Base-by-base conservation (phyloP, 2,888 invertebrate species). In the Volucella bombylans region DNA sequence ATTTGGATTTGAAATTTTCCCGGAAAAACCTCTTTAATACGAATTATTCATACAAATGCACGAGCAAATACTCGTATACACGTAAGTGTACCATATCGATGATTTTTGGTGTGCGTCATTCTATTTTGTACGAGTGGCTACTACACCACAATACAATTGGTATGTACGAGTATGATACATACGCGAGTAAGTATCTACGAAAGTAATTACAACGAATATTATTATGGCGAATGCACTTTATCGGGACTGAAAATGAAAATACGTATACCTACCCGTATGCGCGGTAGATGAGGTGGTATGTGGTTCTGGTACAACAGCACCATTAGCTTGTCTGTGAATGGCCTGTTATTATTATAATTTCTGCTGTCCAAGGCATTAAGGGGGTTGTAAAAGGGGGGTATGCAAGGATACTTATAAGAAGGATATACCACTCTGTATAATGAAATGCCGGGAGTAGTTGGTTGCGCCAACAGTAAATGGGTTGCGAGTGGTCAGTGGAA, bases 321-420 rank as follows among this genome's bases (percentile, higher is more conserved):
- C 65, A 83, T 49, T 80, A 67, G 64, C 52, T 73, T 54, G 73
- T 18, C 65, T 76, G 45, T 78, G 62, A 78, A 82, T 55, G 67
- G 80, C 64, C 80, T 69, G 83, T 83, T 80, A 80, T 83, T 83
- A 83, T 83, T 79, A 69, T 80, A 83, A 80, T 83, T 83, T 80
- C 69, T 45, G 18, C 50, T 69, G 50, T 65, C 14, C 41, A 71
- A 41, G 47, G 49, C 54, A 52, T 23, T n/a, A n/a, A n/a, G 23
- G 11, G 18, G 38, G 72, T 52, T 18, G 15, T n/a, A n/a, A 23
- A 14, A 45, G 57, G 65, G 38, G 52, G 11, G 59, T 31, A 55
- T 43, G 57, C 52, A 55, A 50, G 83, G 74, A 74, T 79, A 79
- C 39, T 41, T 23, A 57, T 47, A 50, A 52, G 73, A 55, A 82